Percentiles rank a stretch among this genome's conserved stretches.
These are phyloP conservation scores for Arion vulgaris DNA, from an alignment of 1,140 invertebrate species.

Conservation along the genomic window DNA sequence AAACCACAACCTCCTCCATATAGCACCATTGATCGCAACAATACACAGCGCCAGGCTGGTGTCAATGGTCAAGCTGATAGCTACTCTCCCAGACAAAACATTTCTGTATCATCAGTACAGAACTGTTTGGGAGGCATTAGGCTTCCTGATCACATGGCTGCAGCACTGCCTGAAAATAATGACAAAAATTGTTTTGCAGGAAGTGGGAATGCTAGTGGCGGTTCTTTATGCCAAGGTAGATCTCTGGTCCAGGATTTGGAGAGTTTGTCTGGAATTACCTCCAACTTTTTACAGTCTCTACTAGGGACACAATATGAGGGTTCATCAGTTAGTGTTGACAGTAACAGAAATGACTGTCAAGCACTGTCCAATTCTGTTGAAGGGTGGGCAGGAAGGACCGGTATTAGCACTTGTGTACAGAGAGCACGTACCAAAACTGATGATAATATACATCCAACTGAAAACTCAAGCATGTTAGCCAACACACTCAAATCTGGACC, in stretches of 20 bases:
- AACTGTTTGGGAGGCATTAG: conserved; percentile 1
- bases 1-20: conserved; percentile 62
- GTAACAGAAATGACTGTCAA: not conserved
- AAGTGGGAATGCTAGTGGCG: not conserved
- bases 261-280: not conserved
- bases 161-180: not conserved
- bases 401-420: not conserved
- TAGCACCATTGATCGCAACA: conserved; percentile 61
- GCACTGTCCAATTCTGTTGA: not conserved
- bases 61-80: not conserved
- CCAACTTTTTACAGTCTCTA: conserved; percentile 24
- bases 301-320: not conserved
- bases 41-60: not conserved
- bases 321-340: not conserved
- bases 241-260: not conserved
- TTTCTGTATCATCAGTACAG: conserved; percentile 20
- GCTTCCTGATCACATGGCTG: not conserved
- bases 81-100: not conserved
- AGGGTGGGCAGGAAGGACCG: not conserved
- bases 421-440: not conserved
- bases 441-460: not conserved
- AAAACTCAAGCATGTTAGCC: too few relatives aligned
- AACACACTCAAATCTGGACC: not conserved
- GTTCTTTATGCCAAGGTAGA: not conserved
- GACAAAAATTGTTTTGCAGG: not conserved